Base-by-base conservation (phyloP, 2,113 vertebrate genomes). In the Eidolon helvum region DNA sequence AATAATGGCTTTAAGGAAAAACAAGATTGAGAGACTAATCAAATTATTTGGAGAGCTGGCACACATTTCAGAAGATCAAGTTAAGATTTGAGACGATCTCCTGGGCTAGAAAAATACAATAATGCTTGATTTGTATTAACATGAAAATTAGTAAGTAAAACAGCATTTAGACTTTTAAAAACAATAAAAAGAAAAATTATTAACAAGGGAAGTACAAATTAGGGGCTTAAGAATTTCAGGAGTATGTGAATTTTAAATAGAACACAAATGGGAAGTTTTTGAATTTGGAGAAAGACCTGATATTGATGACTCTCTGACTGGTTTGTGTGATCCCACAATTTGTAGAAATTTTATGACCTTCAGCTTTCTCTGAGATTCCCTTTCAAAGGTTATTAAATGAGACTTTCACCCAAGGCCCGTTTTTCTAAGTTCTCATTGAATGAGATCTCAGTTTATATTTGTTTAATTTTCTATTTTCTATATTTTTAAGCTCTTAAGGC, bases 401-500 rank as follows among this genome's bases (percentile, higher is more conserved):
- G 3, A 66, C 10, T 14, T 33, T 96, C 40, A 65, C 3, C n/a
- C n/a, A 35, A 79, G 10, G 19, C 7, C 0, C 7, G 57, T 11
- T 15, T 92, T 79, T 80, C 6, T 57, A 57, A 65, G 40, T 79
- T 92, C 21, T 69, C 19, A 26, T 65, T 71, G 45, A 83, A 77
- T 19, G 43, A 89, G 16, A 40, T 24, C 3, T 45, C 28, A 33
- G 1, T 83, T 94, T 84, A 14, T 38, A 24, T 21, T 48, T 85
- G 8, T 93, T 65, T 71, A 57, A 48, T 90, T 92, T 87, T 90
- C 57, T 74, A 48, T 90, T 92, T 87, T 90, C 57, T 74, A 3
- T 85, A 35, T 59, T 59, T 86, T 59, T 79, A 65, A 72, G 21
- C 7, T 50, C 16, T 65, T 88, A 57, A 92, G 53, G 24, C 7